phyloP scores from a whole-genome alignment of 2,113 vertebrate species.

The Corythoichthys haematopterus region DNA sequence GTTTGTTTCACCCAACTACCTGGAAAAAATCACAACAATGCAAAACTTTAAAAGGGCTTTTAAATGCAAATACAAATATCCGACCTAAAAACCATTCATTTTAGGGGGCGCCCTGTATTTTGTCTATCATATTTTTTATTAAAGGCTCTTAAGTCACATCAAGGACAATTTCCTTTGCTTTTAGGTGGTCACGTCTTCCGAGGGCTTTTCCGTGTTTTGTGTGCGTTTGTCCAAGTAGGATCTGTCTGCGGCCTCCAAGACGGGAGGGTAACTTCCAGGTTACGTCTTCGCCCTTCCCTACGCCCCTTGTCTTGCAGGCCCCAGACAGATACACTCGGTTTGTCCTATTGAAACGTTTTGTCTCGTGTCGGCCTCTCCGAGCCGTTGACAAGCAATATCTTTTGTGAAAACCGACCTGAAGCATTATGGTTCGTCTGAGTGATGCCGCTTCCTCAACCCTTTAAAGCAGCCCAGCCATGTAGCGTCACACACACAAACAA shows the following conservation, averaged over 20 bases:
- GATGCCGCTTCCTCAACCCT: constrained; percentile 54
- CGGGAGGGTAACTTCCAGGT: too few relatives aligned
- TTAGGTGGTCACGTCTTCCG: constrained; percentile 55
- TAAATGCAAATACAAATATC: constrained; percentile 40
- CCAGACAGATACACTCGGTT: neutral
- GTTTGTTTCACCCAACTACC: too few relatives aligned
- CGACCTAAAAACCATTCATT: neutral
- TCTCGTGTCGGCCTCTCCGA: constrained; percentile 26
- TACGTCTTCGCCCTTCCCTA: too few relatives aligned
- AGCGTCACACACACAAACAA: constrained; percentile 33
- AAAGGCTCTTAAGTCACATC: constrained; percentile 57
- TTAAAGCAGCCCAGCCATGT: constrained; percentile 37
- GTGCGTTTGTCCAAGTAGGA: neutral
- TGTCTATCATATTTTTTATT: constrained; percentile 62
- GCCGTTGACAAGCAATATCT: constrained; percentile 60
- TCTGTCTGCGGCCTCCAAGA: too few relatives aligned
- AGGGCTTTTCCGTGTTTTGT: constrained; percentile 29
- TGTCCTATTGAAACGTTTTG: constrained; percentile 43
- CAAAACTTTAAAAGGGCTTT: neutral
- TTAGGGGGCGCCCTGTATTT: neutral
- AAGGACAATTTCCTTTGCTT: constrained; percentile 36
- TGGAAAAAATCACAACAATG: too few relatives aligned
- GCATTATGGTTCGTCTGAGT: constrained; percentile 43
- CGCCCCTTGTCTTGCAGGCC: too few relatives aligned
- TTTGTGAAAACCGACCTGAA: constrained; percentile 30